Base-by-base conservation (phyloP, 2,888 invertebrate genomes). In the Zeuzera pyrina region DNA sequence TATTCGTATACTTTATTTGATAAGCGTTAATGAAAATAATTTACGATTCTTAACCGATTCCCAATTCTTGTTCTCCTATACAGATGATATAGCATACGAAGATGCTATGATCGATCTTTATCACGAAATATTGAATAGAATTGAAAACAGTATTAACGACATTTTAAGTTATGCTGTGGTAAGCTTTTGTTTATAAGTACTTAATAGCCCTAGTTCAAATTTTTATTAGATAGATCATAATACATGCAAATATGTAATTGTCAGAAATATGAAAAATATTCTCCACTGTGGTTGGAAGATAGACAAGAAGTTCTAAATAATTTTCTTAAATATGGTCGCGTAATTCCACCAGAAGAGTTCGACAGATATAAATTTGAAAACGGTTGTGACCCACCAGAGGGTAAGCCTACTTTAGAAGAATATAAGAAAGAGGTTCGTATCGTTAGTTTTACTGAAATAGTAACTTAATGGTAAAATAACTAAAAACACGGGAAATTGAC, bases 231-330 rank as follows among this genome's bases (percentile, higher is more conserved):
- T 19, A 19, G 5, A 6, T 19, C 19, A 19, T 6, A 6, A 6
- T 8, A 6, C 8, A 19, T 4, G 19, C 19, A 19, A 19, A 19
- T 6, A 19, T 19, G 19, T 19, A 19, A 19, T 6, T 19, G 23
- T 22, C 39, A 52, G 84, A 78, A 78, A 55, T 92, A 88, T 49
- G 87, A 89, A 33, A 86, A 88, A 39, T 94, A 91, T 58, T 85
- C 89, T 0, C 91, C 90, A 52, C 70, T 97, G 5, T 97, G 97
- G 96, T 64, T 88, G 30, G 92, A 93, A 53, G 90, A 94, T 57
- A 85, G 90, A 22, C 87, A 89, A 31, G 90, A 91, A 49, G 92
- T 91, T 52, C 77, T 96, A 51, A 69, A 86, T 0, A 88, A 90
- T 42, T 95, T 97, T 68, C 70, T 96, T 31, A 86, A 85, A 39